Base-by-base conservation (phyloP, 2,113 vertebrate species). In the Australoheros scitulus region DNA sequence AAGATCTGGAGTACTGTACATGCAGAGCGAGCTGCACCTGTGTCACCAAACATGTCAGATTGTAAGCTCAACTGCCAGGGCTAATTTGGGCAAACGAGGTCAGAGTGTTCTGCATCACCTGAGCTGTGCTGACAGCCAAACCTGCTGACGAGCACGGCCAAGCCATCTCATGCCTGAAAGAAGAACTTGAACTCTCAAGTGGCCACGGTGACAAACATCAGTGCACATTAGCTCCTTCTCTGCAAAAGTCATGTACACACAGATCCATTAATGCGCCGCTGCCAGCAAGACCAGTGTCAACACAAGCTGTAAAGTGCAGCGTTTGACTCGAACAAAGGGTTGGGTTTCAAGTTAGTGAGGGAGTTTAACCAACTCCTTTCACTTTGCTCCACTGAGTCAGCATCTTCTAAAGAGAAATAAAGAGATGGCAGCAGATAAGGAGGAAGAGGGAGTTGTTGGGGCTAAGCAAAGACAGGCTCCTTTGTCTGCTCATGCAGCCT, bases 301-400 rank as follows among this genome's bases (percentile, higher is more conserved):
- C 88, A 91, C 76, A 79, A 72, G 77, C 47, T 5, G 26, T 7
- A 7, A 26, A 56, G 43, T 22, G 43, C 47, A 26, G 55, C 43
- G 32, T 85, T 78, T 55, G 56, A 82, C 65, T 65, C 6, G 0
- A 75, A 90, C 79, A 82, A 86, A 84, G 82, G 76, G 1, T 60
- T 56, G 43, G 3, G 72, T 91, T 87, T 87, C 79, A 80, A 70
- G 61, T 65, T 29, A 32, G 41, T 47, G 55, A 76, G 72, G 60
- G 75, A 65, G 72, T 81, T 87, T 58, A 60, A 87, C 56, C 70
- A 55, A 61, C 83, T 82, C 38, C 87, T 89, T 90, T 92, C 77
- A 85, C 82, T 91, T 87, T 77, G 83, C 84, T 92, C 78, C 65
- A 80, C 77, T 89, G 88, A 91, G 64, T 93, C 89, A 91, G 92